phyloP scores from a whole-genome alignment of 2,797 vertebrate genomes.

The Microhierax caerulescens region DNA sequence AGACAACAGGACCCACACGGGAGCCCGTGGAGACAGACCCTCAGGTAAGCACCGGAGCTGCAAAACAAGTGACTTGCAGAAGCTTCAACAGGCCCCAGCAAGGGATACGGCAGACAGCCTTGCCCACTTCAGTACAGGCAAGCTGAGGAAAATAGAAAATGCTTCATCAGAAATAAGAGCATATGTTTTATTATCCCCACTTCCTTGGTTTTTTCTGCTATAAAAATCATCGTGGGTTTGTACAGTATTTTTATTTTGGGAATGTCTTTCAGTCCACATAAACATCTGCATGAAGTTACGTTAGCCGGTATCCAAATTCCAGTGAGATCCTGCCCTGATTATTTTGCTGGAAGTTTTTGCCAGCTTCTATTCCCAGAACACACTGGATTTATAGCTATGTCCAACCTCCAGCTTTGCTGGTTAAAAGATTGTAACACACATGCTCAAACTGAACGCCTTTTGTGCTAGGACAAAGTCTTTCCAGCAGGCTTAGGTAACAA shows the following conservation, averaged over 20 bases:
- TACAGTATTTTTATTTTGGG: conserved; percentile 29
- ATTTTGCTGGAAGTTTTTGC: conserved; percentile 56
- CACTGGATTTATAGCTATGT: conserved; percentile 25
- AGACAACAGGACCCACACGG: accelerated
- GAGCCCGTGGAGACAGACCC: background rate
- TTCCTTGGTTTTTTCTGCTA: background rate
- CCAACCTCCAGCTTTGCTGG: conserved; percentile 1
- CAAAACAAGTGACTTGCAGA: background rate
- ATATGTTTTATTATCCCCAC: background rate
- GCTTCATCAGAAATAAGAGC: background rate
- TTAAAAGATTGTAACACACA: background rate
- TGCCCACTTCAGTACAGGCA: background rate
- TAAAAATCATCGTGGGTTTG: conserved; percentile 8
- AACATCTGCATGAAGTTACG: conserved; percentile 45
- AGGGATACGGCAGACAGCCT: background rate
- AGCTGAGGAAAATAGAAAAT: background rate
- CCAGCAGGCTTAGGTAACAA: conserved; percentile 23
- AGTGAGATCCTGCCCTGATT: conserved; percentile 20
- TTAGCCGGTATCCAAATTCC: conserved; percentile 34
- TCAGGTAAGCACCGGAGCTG: background rate
- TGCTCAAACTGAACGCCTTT: background rate
- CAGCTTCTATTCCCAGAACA: conserved; percentile 57
- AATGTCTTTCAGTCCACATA: conserved; percentile 28
- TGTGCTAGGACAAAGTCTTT: background rate
- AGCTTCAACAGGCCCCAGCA: background rate